Percentiles rank a stretch among this genome's conserved stretches.
Evolutionary conservation across 2,113 vertebrate genomes (phyloP).

Genomic region (Varanus salvator): DNA sequence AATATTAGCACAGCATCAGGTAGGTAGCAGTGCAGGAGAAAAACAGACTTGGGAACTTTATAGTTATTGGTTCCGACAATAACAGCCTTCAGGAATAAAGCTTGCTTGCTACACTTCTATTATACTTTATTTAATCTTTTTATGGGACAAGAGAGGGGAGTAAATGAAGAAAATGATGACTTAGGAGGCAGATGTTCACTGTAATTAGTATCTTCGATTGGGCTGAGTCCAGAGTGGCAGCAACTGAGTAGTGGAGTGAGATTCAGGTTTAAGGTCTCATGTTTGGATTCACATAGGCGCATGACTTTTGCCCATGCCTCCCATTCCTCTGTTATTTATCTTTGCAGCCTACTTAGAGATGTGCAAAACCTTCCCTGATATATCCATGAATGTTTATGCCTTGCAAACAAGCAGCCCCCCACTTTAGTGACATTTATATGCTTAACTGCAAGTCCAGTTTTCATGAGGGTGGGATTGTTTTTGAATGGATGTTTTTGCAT

Average conservation of each 20-base stretch:
- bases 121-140: conserved; percentile 10
- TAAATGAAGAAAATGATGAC: neutral
- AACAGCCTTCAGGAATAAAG: neutral
- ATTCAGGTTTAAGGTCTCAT: neutral
- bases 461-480: neutral
- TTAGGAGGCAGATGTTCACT: rapidly evolving
- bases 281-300: neutral
- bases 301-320: neutral
- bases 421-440: neutral
- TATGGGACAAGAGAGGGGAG: neutral
- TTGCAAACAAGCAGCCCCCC: neutral
- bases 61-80: conserved; percentile 43
- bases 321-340: neutral
- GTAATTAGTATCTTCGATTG: neutral
- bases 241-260: too few species aligned
- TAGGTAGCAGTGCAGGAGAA: conserved; percentile 42
- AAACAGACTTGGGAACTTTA: conserved; percentile 46
- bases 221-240: neutral
- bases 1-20: conserved; percentile 45
- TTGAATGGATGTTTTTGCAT: neutral
- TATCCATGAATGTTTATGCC: neutral
- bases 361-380: neutral
- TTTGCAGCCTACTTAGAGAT: neutral
- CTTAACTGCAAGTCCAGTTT: neutral
- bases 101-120: conserved; percentile 37